These are phyloP conservation scores for Channallabes apus DNA, from an alignment of 2,797 vertebrate species.

Conservation along the genomic window DNA sequence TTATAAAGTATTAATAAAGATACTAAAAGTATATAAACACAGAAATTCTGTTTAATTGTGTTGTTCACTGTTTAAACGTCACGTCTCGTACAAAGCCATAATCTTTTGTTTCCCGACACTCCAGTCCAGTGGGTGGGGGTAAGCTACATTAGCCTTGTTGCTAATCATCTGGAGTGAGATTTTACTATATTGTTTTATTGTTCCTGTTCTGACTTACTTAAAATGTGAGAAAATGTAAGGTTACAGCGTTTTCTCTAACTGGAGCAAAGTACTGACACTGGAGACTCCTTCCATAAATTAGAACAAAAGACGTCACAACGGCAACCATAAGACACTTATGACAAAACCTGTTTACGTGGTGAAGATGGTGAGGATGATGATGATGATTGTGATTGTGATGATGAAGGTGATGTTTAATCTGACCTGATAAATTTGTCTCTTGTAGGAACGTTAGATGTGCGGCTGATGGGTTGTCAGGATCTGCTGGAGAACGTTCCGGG, in stretches of 20 bases:
- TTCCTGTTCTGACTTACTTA: background rate
- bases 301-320: background rate
- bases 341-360: background rate
- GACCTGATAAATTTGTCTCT: background rate
- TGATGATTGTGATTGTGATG: background rate
- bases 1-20: too few species aligned
- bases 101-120: too few species aligned
- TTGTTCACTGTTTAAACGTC: too few species aligned
- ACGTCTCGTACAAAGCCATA: too few species aligned
- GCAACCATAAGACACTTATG: background rate
- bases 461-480: slow-evolving; percentile 88
- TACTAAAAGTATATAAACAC: too few species aligned
- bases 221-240: too few species aligned
- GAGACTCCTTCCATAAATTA: background rate
- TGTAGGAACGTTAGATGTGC: slow-evolving; percentile 84
- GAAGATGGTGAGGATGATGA: too few species aligned
- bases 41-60: too few species aligned
- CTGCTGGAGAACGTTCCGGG: slow-evolving; percentile 85
- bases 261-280: background rate
- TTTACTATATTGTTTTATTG: background rate
- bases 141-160: background rate
- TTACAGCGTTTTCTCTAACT: background rate
- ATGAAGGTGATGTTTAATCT: background rate
- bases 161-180: background rate
- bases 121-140: too few species aligned